Base-by-base conservation (phyloP, 2,113 vertebrate species). In the Syngnathus scovelli region DNA sequence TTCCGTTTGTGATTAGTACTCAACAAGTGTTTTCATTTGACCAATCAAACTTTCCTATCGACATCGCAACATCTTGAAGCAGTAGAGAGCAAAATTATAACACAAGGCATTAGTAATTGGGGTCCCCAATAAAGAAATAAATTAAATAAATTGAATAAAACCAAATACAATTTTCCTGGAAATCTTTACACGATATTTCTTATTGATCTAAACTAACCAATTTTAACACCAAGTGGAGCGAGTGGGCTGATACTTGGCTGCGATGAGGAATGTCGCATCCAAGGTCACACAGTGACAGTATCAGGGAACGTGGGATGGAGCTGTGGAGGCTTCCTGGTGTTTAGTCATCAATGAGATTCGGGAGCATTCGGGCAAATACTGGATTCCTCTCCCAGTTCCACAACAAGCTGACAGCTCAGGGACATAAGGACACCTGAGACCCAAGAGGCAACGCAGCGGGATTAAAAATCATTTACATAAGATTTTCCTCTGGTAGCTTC, bases 201-300 rank as follows among this genome's bases (percentile, higher is more conserved):
- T 69, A 65, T 71, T 37, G 8, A 68, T 75, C 77, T 66, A 72
- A 85, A 81, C 66, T 77, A 79, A 83, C 85, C 83, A 86, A 85
- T 85, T 86, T 77, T 79, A 86, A 89, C 87, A 79, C 76, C 63
- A n/a, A 69, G 79, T 49, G 3, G 67, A 60, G 74, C 48, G 71
- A 84, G 83, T 82, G 77, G 82, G 86, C 77, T 64, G 82, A 68
- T 33, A 54, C 23, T 54, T 37, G 72, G 74, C 73, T 68, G 67
- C 6, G 73, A 83, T 82, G 79, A 83, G 62, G 64, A 79, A 76
- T 33, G 67, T 33, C 60, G 68, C 48, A 64, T 78, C 79, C 87
- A 87, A 88, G 88, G 87, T 90, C 86, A 84, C 79, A 39, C 55
- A 19, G 83, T 61, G 74, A 78, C 78, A 46, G 73, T 66, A 78